These are phyloP conservation scores for Brenthis hecate DNA, from an alignment of 2,888 invertebrate genomes.

Conservation along the genomic window DNA sequence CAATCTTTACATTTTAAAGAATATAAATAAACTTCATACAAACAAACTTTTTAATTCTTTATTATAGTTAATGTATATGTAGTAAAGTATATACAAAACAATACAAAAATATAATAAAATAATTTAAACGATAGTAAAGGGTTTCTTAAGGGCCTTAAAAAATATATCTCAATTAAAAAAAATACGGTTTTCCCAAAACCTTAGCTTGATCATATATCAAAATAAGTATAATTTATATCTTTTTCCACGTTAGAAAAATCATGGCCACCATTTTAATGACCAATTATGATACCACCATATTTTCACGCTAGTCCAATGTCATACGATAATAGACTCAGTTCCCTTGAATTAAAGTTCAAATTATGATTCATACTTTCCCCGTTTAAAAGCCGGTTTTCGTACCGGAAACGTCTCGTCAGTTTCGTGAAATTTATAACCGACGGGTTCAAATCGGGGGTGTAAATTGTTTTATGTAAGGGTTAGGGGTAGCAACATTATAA, in stretches of 20 bases:
- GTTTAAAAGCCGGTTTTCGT: conserved; percentile 64
- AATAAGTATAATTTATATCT: conserved; percentile 34
- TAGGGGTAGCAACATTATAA: conserved; percentile 39
- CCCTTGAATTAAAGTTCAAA: conserved; percentile 30
- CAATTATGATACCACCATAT: conserved; percentile 45
- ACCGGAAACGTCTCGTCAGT: conserved; percentile 75
- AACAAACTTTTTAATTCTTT: too few species aligned
- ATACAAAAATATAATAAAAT: too few species aligned
- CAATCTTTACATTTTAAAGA: too few species aligned
- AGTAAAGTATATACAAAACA: too few species aligned
- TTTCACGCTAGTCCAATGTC: conserved; percentile 31
- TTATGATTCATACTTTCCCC: conserved; percentile 45
- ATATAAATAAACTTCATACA: too few species aligned
- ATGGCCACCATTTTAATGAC: conserved; percentile 40
- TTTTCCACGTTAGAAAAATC: conserved; percentile 35
- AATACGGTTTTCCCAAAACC: conserved; percentile 25
- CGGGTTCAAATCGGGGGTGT: conserved; percentile 61
- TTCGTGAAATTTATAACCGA: conserved; percentile 67
- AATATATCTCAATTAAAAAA: conserved; percentile 22
- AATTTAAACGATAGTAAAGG: neutral
- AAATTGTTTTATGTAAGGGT: conserved; percentile 67
- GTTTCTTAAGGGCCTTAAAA: conserved; percentile 1
- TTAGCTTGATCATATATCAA: conserved; percentile 23
- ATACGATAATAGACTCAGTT: conserved; percentile 26
- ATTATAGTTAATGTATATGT: too few species aligned